Evolutionary conservation across 2,113 vertebrate genomes (phyloP), one percentile per base, ranked within the genome.

Genomic region (Typhlomys cinereus): DNA sequence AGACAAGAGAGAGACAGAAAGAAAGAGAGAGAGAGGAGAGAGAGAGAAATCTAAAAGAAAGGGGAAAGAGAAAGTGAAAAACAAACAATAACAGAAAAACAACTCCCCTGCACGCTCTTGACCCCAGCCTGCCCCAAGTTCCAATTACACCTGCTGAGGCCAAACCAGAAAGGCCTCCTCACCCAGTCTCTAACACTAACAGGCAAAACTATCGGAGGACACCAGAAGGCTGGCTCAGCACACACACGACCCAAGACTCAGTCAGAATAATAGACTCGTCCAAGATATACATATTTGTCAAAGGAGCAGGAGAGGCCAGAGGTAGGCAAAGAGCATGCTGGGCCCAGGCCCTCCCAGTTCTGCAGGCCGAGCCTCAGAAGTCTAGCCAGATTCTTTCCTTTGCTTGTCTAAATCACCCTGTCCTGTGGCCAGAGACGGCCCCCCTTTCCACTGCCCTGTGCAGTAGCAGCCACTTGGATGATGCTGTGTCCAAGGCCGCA

Each of bases 201-300:
- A 84, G 83, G 52, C 92, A 87, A 70, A 61, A n/a, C 7, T 10
- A 0, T 52, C 18, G 0, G 5, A 83, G 88, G 85, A 41, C 82
- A 86, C 86, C 0, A 0, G 73, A 70, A 88, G 94, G 93, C 85
- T 85, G 82, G 52, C 41, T 1, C 0, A 2, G 85, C 64, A 82
- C 66, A 69, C 7, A 0, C 39, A 75, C 76, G 70, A 75, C 90
- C 69, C 64, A 46, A 39, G 85, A 57, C 96, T 78, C 84, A 2
- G 0, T 54, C 39, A 41, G 62, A 73, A 54, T 20, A 48, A 85
- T 73, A 82, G 69, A 69, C 31, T 50, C 7, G 0, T 74, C 82
- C 88, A 86, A 95, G 78, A 82, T 57, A 90, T 0, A 76, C 31
- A 62, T 27, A 88, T 66, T 75, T 94, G 83, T 84, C 85, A 90